Conservation (phyloP, 2,797 vertebrate genomes). For the Dendrocincla fuliginosa region DNA sequence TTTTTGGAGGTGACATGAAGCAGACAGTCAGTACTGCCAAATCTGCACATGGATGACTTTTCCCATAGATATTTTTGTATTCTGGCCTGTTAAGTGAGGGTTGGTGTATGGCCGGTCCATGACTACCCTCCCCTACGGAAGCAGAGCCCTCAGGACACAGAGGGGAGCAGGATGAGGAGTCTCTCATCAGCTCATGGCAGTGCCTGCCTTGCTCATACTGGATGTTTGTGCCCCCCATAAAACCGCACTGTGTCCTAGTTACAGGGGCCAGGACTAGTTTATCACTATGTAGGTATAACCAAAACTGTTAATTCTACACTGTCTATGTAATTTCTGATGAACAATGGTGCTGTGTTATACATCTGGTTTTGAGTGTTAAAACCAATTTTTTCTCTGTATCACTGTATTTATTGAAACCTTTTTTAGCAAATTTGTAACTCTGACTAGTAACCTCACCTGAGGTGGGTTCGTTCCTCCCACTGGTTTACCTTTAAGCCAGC, state of each 20-base stretch:
- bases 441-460: too few species aligned
- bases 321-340: too few species aligned
- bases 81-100: not conserved
- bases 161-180: not conserved
- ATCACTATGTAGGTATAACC: too few species aligned
- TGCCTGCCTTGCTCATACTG: rapidly evolving
- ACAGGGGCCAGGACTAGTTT: too few species aligned
- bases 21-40: not conserved
- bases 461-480: too few species aligned
- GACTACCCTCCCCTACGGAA: rapidly evolving
- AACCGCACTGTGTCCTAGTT: not conserved
- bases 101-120: rapidly evolving
- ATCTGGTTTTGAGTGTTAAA: too few species aligned
- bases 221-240: not conserved
- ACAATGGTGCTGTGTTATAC: too few species aligned
- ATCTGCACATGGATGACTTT: not conserved
- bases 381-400: too few species aligned
- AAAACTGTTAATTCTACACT: too few species aligned
- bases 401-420: too few species aligned
- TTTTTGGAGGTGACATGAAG: not conserved
- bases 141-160: rapidly evolving
- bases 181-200: not conserved
- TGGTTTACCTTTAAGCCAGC: too few species aligned
- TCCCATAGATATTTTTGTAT: not conserved
- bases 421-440: too few species aligned